Conservation (phyloP, 2,797 vertebrate species). For the Ctenopoma kingsleyae region DNA sequence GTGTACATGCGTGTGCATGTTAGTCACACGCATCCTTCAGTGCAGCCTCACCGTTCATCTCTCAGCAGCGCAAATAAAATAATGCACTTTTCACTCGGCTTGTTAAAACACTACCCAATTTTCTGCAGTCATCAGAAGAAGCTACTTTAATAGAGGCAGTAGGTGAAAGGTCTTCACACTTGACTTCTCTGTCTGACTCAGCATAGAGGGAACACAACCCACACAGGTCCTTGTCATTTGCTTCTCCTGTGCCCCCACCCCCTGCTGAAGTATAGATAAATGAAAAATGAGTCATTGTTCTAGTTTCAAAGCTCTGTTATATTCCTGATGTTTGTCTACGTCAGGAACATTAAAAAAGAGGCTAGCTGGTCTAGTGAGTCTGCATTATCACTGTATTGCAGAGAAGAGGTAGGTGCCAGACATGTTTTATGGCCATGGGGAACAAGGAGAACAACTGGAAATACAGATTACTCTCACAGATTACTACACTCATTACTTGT, state of each 20-base stretch:
- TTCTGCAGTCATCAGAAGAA: constrained; percentile 25
- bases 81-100: constrained; percentile 30
- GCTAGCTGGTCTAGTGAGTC: background rate
- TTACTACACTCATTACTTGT: too few species aligned
- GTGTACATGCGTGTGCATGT: constrained; percentile 2
- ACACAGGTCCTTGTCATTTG: constrained; percentile 20
- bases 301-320: constrained; percentile 30
- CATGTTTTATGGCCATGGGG: background rate
- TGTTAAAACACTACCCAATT: constrained; percentile 30
- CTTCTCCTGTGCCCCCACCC: background rate
- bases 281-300: constrained; percentile 50
- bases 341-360: background rate
- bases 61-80: constrained; percentile 28
- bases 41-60: background rate
- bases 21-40: constrained; percentile 15
- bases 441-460: background rate
- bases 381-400: background rate
- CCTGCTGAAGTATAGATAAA: constrained; percentile 21
- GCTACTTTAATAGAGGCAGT: constrained; percentile 28
- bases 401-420: background rate
- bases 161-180: constrained; percentile 52
- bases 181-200: constrained; percentile 58
- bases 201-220: constrained; percentile 34
- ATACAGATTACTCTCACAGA: background rate
- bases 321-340: constrained; percentile 8